Evolutionary conservation across 2,113 vertebrate genomes (phyloP), one percentile per base, ranked within the genome.

Genomic region (Bos indicus): DNA sequence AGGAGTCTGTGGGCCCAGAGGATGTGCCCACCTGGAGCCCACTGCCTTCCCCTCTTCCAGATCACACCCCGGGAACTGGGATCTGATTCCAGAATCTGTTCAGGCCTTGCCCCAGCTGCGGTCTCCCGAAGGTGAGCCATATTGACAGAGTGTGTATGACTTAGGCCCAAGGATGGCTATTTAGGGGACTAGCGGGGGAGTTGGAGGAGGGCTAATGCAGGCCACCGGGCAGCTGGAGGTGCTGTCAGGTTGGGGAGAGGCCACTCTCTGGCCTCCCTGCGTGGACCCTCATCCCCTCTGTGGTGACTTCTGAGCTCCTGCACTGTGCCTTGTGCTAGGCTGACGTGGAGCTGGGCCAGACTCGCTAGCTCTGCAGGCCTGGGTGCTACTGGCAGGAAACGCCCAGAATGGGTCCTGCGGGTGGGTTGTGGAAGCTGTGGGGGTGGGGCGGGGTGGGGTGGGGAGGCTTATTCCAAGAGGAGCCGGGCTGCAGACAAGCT

Each of bases 341-440:
- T 64, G 33, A 25, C 21, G 5, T 4, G n/a, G 25, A 28, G 51
- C 14, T 3, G 1, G 48, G 51, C 23, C 6, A 16, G 19, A 16
- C 21, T 78, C 40, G 4, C 4, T 4, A 40, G 5, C 40, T 17
- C 6, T 51, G 36, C 23, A 25, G 46, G 28, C 23, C 59, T 17
- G 74, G 52, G 26, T 2, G 17, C 10, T 13, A 17, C n/a, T 51
- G 74, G 83, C 23, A 52, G 28, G n/a, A 48, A 21, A 56, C 3
- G 3, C 30, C 51, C 26, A 36, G 36, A 67, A 8, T 17, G 51
- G 52, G 33, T 52, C 59, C 51, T 36, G 17, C 9, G 4, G 60
- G 54, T 3, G 5, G 46, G 25, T 0, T 13, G 43, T 40, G 40
- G 33, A 21, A 26, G n/a, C 2, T 21, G 25, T 3, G 33, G 43